A percentile compares a stretch with the other conserved stretches of the same genome.
Conservation (phyloP, 1,140 invertebrate species). For the Argopecten irradians region DNA sequence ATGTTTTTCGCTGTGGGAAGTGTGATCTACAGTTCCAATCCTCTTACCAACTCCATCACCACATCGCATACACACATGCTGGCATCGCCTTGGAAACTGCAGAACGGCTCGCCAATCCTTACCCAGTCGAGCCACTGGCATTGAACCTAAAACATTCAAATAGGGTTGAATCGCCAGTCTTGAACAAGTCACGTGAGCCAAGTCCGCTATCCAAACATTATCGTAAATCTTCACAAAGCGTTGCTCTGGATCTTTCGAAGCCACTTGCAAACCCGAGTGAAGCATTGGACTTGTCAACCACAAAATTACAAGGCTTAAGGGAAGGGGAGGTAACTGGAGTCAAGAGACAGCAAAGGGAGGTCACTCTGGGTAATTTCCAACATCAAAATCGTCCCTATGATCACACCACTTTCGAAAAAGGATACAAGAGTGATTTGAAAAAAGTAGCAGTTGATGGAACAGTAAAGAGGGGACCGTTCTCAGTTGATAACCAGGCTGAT, state of each 20-base stretch:
- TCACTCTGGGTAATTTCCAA: background rate
- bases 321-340: background rate
- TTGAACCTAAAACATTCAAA: conserved; percentile 33
- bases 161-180: background rate
- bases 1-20: background rate
- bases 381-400: background rate
- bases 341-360: background rate
- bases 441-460: background rate
- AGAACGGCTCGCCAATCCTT: background rate
- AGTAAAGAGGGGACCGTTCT: background rate
- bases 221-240: conserved; percentile 12
- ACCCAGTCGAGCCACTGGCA: background rate
- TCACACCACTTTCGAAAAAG: background rate
- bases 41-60: conserved; percentile 36
- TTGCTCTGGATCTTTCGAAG: conserved; percentile 23
- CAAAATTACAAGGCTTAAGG: background rate
- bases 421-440: background rate
- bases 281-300: background rate
- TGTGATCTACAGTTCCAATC: background rate
- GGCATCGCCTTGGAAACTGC: background rate
- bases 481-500: background rate
- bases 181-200: background rate
- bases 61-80: conserved; percentile 36
- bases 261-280: background rate
- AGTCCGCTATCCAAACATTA: conserved; percentile 3